A percentile compares a stretch with the other conserved stretches of the same genome.
Evolutionary conservation across 2,113 vertebrate genomes (phyloP).

Genomic region (Prolemur simus): DNA sequence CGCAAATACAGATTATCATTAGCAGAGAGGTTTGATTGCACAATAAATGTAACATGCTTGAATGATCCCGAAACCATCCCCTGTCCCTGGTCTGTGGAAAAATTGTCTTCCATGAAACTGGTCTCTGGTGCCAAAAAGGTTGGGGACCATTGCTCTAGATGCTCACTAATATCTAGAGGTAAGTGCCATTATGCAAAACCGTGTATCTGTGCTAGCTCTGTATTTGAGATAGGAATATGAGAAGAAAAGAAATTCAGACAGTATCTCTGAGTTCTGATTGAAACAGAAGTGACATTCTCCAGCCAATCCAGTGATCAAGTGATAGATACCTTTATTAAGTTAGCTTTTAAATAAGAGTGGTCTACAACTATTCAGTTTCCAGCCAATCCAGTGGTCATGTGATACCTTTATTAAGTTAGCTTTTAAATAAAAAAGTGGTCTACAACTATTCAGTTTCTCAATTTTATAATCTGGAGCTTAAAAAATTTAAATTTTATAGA

Average conservation of each 20-base stretch:
- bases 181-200: neutral
- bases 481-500: neutral
- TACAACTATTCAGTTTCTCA: neutral
- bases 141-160: neutral
- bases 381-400: neutral
- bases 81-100: too few relatives aligned
- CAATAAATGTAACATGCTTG: too few relatives aligned
- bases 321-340: neutral
- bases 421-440: slow-evolving; percentile 13
- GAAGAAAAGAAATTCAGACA: neutral
- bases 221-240: neutral
- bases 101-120: too few relatives aligned
- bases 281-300: neutral
- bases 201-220: neutral
- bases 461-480: neutral
- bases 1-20: too few relatives aligned
- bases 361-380: neutral
- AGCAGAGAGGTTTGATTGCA: too few relatives aligned
- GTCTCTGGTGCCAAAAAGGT: too few relatives aligned
- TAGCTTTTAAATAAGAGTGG: neutral
- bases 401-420: neutral
- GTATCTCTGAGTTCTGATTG: neutral
- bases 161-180: neutral
- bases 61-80: too few relatives aligned
- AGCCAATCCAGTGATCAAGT: neutral